These are phyloP conservation scores for Xiphophorus maculatus DNA, from an alignment of 2,113 vertebrate genomes.

Conservation along the genomic window DNA sequence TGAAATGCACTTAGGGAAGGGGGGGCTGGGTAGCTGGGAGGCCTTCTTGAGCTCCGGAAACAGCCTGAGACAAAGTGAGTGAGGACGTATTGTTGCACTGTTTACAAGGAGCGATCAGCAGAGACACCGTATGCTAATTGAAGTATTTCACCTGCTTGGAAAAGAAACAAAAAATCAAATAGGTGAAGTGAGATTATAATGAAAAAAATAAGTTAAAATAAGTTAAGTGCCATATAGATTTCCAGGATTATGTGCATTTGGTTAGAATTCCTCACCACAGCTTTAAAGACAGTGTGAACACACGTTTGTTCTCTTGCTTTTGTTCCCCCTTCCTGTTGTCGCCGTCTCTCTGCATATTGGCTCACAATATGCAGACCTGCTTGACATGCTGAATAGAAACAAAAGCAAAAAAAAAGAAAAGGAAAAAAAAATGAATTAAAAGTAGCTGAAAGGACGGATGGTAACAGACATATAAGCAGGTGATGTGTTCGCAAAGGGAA, in stretches of 20 bases:
- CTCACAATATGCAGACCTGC: conserved; percentile 48
- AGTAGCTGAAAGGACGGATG: conserved; percentile 48
- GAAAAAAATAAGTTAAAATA: background rate
- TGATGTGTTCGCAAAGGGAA: conserved; percentile 24
- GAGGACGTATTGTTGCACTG: conserved; percentile 33
- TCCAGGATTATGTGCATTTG: conserved; percentile 15
- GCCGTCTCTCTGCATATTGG: conserved; percentile 44
- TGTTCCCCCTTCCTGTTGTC: conserved; percentile 32
- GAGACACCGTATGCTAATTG: conserved; percentile 34
- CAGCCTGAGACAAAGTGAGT: conserved; percentile 50
- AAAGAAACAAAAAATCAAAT: background rate
- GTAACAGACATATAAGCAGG: conserved; percentile 37
- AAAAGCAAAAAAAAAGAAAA: conserved; percentile 1
- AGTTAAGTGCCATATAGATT: conserved; percentile 3
- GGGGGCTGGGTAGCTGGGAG: conserved; percentile 32
- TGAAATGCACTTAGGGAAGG: conserved; percentile 72
- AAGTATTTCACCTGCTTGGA: background rate
- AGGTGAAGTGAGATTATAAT: conserved; percentile 8
- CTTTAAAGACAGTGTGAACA: conserved; percentile 20
- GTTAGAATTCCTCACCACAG: conserved; percentile 25
- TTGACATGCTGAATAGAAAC: conserved; percentile 20
- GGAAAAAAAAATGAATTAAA: conserved; percentile 17
- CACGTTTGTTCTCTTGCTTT: conserved; percentile 45
- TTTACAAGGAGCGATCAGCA: conserved; percentile 35
- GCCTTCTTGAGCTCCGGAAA: conserved; percentile 35